Evolutionary conservation across 1,140 invertebrate species (phyloP).

Genomic region (Danaus plexippus): DNA sequence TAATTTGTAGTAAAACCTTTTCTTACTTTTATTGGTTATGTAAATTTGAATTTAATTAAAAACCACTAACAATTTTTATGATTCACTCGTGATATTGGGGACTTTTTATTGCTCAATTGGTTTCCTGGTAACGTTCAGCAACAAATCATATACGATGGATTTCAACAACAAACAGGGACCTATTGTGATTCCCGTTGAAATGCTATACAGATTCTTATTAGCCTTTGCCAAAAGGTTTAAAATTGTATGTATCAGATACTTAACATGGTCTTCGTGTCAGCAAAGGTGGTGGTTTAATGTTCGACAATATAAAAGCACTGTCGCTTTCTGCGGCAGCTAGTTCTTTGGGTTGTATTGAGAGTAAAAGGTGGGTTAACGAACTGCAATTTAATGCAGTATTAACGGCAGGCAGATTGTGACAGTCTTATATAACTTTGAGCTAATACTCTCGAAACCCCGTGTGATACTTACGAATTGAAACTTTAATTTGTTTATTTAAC

Average conservation of each 20-base stretch:
- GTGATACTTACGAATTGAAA: constrained; percentile 16
- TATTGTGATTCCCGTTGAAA: constrained; percentile 8
- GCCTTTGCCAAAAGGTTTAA: constrained; percentile 31
- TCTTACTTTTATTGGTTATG: too few relatives aligned
- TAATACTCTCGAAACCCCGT: constrained; percentile 21
- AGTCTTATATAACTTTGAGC: constrained; percentile 22
- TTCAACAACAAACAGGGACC: constrained; percentile 25
- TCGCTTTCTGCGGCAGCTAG: constrained; percentile 62
- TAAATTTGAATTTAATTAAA: too few relatives aligned
- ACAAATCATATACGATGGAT: constrained; percentile 29
- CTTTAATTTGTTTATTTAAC: constrained; percentile 3
- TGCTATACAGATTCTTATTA: constrained; percentile 27
- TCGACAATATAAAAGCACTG: constrained; percentile 65
- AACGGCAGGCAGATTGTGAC: constrained; percentile 34
- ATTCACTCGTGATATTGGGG: constrained; percentile 10
- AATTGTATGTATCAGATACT: constrained; percentile 28
- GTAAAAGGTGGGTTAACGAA: constrained; percentile 66
- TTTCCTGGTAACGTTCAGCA: constrained; percentile 48
- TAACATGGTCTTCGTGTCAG: constrained; percentile 34
- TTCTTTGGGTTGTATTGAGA: constrained; percentile 60
- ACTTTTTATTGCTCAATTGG: constrained; percentile 38
- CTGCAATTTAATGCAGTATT: constrained; percentile 32
- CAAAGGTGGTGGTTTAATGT: constrained; percentile 58
- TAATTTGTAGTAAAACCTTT: too few relatives aligned
- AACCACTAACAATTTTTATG: constrained; percentile 8